phyloP scores from a whole-genome alignment of 2,113 vertebrate genomes.

The Microcebus ravelobensis region DNA sequence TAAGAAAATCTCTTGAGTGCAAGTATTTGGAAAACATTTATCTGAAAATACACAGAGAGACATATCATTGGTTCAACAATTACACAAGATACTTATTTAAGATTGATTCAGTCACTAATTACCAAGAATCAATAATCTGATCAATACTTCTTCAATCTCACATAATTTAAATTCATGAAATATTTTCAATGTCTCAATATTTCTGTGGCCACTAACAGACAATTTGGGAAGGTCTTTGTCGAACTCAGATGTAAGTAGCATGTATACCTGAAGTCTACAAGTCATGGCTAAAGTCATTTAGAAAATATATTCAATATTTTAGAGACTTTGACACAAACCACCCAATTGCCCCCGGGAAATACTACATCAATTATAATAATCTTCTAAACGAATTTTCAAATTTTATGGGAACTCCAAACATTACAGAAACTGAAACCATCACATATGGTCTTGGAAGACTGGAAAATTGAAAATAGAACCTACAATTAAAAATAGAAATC shows the following conservation, averaged over 20 bases:
- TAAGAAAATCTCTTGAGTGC: constrained; percentile 71
- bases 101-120: not conserved
- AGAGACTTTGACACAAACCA: constrained; percentile 20
- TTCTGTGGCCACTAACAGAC: not conserved
- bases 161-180: constrained; percentile 33
- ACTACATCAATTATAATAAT: not conserved
- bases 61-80: not conserved
- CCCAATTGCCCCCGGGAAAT: not conserved
- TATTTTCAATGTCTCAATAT: not conserved
- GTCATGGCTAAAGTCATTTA: not conserved
- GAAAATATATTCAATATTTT: constrained; percentile 24
- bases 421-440: not conserved
- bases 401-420: not conserved
- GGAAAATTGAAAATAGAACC: not conserved
- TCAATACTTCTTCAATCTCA: not conserved
- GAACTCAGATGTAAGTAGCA: not conserved
- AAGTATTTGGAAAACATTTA: constrained; percentile 85
- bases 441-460: not conserved
- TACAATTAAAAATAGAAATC: not conserved
- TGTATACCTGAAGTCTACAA: not conserved
- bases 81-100: not conserved
- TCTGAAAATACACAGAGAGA: constrained; percentile 83
- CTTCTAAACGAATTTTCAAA: constrained; percentile 15
- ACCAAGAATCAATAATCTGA: constrained; percentile 16
- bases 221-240: not conserved